A percentile compares a stretch with the other conserved stretches of the same genome.
These are phyloP conservation scores for Cryptus armator DNA, from an alignment of 2,888 invertebrate genomes.

Conservation along the genomic window DNA sequence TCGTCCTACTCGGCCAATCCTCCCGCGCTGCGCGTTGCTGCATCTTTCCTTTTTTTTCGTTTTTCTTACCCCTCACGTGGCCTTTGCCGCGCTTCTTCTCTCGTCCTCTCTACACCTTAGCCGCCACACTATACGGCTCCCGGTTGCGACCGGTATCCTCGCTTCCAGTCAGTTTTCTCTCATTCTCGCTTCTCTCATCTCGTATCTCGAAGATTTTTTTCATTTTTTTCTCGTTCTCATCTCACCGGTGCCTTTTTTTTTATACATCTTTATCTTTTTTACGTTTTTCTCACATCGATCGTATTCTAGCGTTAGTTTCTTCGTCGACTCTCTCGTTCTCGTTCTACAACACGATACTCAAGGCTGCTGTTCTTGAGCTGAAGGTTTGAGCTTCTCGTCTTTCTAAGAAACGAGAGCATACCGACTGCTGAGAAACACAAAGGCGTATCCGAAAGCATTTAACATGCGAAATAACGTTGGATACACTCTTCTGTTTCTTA, in stretches of 20 bases:
- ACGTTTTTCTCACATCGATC: slow-evolving; percentile 1
- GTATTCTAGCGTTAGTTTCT: slow-evolving; percentile 1
- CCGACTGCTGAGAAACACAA: not conserved
- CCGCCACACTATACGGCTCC: slow-evolving; percentile 64
- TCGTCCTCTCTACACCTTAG: slow-evolving; percentile 59
- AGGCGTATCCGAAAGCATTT: too few relatives aligned
- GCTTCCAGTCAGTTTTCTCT: slow-evolving; percentile 30
- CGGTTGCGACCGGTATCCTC: slow-evolving; percentile 57
- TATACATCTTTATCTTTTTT: slow-evolving; percentile 29
- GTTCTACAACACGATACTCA: not conserved
- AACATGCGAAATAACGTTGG: too few relatives aligned
- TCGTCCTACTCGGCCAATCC: slow-evolving; percentile 3
- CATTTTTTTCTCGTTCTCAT: slow-evolving; percentile 52
- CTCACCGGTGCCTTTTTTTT: slow-evolving; percentile 47
- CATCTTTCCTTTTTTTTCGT: slow-evolving; percentile 47
- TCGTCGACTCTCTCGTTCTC: not conserved
- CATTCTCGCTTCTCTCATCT: slow-evolving; percentile 48
- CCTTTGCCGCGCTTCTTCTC: slow-evolving; percentile 51
- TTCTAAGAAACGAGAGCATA: not conserved
- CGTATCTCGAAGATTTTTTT: slow-evolving; percentile 4
- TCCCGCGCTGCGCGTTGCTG: not conserved
- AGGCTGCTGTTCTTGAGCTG: not conserved
- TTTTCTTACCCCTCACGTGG: slow-evolving; percentile 35
- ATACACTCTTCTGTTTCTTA: too few relatives aligned
- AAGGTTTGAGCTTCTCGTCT: not conserved